Evolutionary conservation across 1,140 invertebrate genomes (phyloP), one percentile per base, ranked within the genome.

Genomic region (Cyclargus thomasi): DNA sequence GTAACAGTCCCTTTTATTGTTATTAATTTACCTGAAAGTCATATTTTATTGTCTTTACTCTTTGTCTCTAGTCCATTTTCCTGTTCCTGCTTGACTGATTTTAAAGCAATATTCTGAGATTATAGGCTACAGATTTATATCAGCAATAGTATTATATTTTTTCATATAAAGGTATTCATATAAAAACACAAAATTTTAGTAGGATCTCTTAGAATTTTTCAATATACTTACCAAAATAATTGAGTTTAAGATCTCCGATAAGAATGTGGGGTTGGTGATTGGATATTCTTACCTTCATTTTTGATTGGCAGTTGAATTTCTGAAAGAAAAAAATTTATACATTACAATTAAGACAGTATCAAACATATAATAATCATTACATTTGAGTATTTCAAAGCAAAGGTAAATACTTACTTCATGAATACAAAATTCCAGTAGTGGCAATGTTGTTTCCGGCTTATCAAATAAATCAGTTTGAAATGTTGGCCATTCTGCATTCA

Each of bases 1-100:
- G 97, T 96, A 0, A 99, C 95, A 69, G 96, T 97, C 0, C 97
- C 97, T 81, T 94, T 94, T 1, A 98, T 92, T 18, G 94, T 94
- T 1, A 98, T 92, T 74, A 97, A 92, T 91, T 97, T 97, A 16
- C 95, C 96, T 96, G 73, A n/a, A 81, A 80, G 63, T 62, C 21
- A 70, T 5, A 23, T 3, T 16, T 8, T 47, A 3, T 14, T 47
- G 14, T 8, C 21, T 59, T 20, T 11, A n/a, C 1, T 20, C 53
- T 47, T 63, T 6, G 21, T 20, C 17, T 53, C 55, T 23, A 2
- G 2, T 23, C 23, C 23, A 6, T 23, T n/a, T n/a, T n/a, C n/a
- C 23, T 23, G 23, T 23, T 6, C 1, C 2, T 1, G 6, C 1
- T 6, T 2, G 23, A 23, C 23, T 23, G 23, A 23, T 23, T 23